A percentile compares a stretch with the other conserved stretches of the same genome.
Evolutionary conservation across 2,113 vertebrate species (phyloP).

Genomic region (Syngnathoides biaculeatus): DNA sequence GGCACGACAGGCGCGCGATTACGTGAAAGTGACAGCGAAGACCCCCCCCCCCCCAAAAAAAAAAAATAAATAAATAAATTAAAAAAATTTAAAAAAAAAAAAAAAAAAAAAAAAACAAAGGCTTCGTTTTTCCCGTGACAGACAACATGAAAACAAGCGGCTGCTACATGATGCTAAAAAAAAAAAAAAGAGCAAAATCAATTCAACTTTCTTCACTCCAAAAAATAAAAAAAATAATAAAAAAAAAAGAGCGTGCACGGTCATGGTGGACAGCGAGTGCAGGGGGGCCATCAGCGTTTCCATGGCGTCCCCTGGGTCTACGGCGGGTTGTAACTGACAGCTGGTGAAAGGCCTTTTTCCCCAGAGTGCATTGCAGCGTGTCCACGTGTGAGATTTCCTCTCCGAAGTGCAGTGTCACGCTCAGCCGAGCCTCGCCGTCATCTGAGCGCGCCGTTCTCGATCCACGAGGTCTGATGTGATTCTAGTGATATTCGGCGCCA

Average conservation of each 20-base stretch:
- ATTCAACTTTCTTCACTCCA: too few species aligned
- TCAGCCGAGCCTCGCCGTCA: not conserved
- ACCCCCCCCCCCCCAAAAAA: too few species aligned
- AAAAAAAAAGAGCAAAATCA: too few species aligned
- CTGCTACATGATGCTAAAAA: not conserved
- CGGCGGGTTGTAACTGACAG: not conserved
- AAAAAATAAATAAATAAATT: too few species aligned
- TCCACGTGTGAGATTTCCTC: constrained; percentile 1
- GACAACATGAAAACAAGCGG: not conserved
- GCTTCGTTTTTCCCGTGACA: too few species aligned
- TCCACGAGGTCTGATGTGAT: constrained; percentile 55
- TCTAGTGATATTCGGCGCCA: constrained; percentile 53
- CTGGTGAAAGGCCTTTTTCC: not conserved
- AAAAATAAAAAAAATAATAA: not conserved
- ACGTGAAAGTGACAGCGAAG: not conserved
- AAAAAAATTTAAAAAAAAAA: too few species aligned
- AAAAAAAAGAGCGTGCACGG: not conserved
- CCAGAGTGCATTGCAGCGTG: not conserved
- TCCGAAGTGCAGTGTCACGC: constrained; percentile 1
- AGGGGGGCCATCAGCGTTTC: not conserved
- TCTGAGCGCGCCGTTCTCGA: constrained; percentile 18
- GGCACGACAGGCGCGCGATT: not conserved
- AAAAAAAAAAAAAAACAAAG: too few species aligned
- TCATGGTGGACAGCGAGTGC: not conserved
- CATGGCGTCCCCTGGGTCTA: not conserved